These are phyloP conservation scores for Sclerurus mexicanus DNA, from an alignment of 2,113 vertebrate genomes.

Conservation along the genomic window DNA sequence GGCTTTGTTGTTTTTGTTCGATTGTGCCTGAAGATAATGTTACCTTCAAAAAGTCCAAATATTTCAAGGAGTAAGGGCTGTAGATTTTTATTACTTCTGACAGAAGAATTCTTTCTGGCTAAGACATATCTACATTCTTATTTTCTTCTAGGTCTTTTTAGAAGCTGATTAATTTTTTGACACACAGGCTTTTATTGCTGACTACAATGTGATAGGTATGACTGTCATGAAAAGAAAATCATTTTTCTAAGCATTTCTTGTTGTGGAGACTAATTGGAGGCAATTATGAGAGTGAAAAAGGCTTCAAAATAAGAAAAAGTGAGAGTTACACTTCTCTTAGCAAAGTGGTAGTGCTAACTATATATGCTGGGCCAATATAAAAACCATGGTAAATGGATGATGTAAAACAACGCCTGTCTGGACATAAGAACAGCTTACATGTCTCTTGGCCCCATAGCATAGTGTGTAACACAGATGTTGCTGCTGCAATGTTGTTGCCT, in stretches of 20 bases:
- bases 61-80: not conserved
- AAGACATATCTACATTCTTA: not conserved
- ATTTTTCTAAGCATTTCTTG: not conserved
- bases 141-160: not conserved
- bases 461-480: not conserved
- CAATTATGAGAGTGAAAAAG: not conserved
- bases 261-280: not conserved
- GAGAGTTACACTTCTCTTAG: not conserved
- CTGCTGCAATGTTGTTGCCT: not conserved
- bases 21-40: not conserved
- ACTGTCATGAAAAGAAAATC: not conserved
- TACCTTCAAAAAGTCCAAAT: not conserved
- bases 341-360: not conserved
- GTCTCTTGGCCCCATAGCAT: not conserved
- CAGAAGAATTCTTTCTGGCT: not conserved
- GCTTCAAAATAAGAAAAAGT: not conserved
- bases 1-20: not conserved
- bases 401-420: fast-evolving
- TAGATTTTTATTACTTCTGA: not conserved
- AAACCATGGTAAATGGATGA: not conserved
- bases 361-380: not conserved
- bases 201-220: not conserved
- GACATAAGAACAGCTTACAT: not conserved
- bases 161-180: not conserved
- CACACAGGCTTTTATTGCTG: not conserved